Percentiles rank a stretch among this genome's conserved stretches.
phyloP scores from a whole-genome alignment of 2,797 vertebrate genomes.

The Sylvilagus floridanus region DNA sequence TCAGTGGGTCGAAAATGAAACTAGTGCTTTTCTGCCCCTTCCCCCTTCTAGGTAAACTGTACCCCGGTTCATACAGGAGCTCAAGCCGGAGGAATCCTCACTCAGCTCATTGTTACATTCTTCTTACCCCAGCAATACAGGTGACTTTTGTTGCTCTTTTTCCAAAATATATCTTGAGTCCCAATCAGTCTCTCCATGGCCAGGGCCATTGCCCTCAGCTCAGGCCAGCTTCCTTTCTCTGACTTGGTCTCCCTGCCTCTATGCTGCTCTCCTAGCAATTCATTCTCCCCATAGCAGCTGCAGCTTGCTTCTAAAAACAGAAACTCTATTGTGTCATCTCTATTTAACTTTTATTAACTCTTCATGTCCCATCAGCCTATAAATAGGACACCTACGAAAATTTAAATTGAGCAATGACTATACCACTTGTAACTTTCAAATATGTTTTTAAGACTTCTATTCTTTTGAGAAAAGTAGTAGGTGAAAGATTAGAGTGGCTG shows the following conservation, averaged over 20 bases:
- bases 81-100: not conserved
- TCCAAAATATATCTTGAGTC: not conserved
- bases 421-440: no score
- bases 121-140: not conserved
- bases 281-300: not conserved
- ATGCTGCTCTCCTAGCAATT: not conserved
- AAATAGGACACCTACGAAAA: no score
- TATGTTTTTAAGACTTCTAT: no score
- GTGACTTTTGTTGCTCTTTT: not conserved
- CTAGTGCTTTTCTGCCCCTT: not conserved
- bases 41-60: not conserved
- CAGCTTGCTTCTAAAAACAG: slow-evolving; percentile 21
- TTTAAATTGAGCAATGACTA: no score
- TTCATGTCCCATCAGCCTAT: no score
- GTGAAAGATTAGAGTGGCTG: no score
- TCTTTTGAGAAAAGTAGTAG: no score
- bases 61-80: not conserved
- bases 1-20: not conserved
- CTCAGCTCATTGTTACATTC: not conserved
- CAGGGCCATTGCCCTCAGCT: not conserved
- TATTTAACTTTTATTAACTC: not conserved
- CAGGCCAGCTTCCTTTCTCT: not conserved
- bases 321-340: not conserved
- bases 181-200: not conserved
- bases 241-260: not conserved